These are phyloP conservation scores for Cirrhinus molitorella DNA, from an alignment of 2,797 vertebrate species.

Conservation along the genomic window DNA sequence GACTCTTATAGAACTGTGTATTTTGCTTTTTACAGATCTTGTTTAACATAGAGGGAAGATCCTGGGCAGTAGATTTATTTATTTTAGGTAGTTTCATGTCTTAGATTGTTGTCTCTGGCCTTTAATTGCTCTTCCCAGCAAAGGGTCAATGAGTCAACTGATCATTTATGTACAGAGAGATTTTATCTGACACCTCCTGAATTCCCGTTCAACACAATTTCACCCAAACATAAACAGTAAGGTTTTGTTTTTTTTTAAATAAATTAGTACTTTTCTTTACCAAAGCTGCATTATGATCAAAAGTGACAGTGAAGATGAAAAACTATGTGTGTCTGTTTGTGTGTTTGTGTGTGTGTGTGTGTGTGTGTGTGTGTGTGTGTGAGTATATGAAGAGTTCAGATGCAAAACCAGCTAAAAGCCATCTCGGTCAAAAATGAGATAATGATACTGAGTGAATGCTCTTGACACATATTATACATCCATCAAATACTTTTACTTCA, in stretches of 20 bases:
- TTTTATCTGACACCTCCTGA: constrained; percentile 73
- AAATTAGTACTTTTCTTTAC: not conserved
- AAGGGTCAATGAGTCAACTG: constrained; percentile 78
- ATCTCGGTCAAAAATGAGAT: too few relatives aligned
- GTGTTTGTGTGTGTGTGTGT: too few relatives aligned
- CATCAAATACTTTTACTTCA: too few relatives aligned
- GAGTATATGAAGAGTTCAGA: too few relatives aligned
- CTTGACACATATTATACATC: too few relatives aligned
- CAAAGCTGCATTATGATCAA: not conserved
- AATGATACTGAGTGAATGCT: too few relatives aligned
- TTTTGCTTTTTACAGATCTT: constrained; percentile 12
- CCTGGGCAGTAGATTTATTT: constrained; percentile 17
- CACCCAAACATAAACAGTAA: constrained; percentile 70
- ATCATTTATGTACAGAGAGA: constrained; percentile 80
- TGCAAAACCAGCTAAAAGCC: too few relatives aligned
- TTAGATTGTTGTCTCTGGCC: constrained; percentile 78
- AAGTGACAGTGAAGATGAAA: not conserved
- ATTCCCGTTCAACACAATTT: constrained; percentile 65
- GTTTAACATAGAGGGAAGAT: constrained; percentile 25
- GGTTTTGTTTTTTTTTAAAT: not conserved
- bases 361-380: too few relatives aligned
- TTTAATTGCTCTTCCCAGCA: constrained; percentile 80
- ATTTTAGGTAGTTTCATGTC: constrained; percentile 64
- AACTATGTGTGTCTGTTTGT: too few relatives aligned
- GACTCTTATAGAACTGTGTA: constrained; percentile 27